Percentiles rank a stretch among this genome's conserved stretches.
Conservation (phyloP, 2,113 vertebrate genomes). For the Sylvietta virens region DNA sequence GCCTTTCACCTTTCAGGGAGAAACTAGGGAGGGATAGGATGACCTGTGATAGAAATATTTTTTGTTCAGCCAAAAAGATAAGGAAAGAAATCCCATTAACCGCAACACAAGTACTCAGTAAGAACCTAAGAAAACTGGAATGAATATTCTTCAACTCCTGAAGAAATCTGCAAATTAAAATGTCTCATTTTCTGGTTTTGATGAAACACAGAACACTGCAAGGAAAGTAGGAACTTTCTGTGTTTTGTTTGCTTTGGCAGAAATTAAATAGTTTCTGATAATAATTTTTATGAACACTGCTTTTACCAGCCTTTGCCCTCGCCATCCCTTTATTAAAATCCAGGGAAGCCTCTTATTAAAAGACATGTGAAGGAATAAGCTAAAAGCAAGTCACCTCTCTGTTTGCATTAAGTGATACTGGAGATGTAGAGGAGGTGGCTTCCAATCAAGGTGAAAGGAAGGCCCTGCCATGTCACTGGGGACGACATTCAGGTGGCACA, state of each 20-base stretch:
- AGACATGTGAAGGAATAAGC: neutral
- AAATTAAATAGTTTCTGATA: neutral
- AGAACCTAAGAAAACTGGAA: conserved; percentile 14
- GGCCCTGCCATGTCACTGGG: neutral
- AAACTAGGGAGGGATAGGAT: neutral
- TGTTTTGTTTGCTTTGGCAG: conserved; percentile 17
- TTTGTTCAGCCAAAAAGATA: conserved; percentile 49
- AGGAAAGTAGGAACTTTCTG: neutral
- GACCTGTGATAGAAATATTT: conserved; percentile 38
- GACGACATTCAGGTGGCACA: neutral
- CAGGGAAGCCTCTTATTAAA: neutral
- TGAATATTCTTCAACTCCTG: neutral
- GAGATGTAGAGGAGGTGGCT: neutral
- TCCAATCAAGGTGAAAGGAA: neutral
- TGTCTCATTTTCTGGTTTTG: conserved; percentile 41
- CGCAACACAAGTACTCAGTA: neutral
- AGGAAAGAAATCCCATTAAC: neutral
- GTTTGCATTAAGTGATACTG: neutral
- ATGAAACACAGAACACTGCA: conserved; percentile 27
- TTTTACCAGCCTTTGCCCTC: neutral
- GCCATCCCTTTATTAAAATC: neutral
- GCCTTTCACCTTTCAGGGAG: neutral
- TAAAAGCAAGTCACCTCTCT: neutral
- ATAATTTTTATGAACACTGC: neutral
- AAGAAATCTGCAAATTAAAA: conserved; percentile 29